These are phyloP conservation scores for Pristionchus mayeri DNA, from an alignment of 2,888 invertebrate genomes.

Conservation along the genomic window DNA sequence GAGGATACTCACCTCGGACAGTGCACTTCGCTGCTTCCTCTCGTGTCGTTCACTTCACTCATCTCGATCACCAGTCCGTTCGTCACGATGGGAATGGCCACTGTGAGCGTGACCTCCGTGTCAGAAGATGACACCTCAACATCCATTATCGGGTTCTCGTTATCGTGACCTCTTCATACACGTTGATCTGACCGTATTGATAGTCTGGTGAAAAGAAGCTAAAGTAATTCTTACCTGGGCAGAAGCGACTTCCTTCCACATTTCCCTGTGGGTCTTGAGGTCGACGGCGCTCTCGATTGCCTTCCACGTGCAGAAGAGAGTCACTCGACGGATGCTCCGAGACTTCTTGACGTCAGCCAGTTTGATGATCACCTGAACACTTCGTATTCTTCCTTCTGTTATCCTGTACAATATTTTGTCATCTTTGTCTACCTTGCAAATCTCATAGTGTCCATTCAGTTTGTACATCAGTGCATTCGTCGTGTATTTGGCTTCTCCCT, in stretches of 20 bases:
- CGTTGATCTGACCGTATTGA: not conserved
- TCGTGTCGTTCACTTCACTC: slow-evolving; percentile 96
- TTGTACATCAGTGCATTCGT: slow-evolving; percentile 98
- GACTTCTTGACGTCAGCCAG: slow-evolving; percentile 95
- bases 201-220: slow-evolving; percentile 78
- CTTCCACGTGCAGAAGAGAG: slow-evolving; percentile 96
- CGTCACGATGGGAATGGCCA: slow-evolving; percentile 87
- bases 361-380: slow-evolving; percentile 86
- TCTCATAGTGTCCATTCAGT: slow-evolving; percentile 93
- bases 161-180: not conserved
- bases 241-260: slow-evolving; percentile 95
- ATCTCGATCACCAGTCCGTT: slow-evolving; percentile 99
- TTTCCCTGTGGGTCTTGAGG: slow-evolving; percentile 85
- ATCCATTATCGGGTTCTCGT: not conserved
- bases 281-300: slow-evolving; percentile 95
- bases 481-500: slow-evolving; percentile 93
- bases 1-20: slow-evolving; percentile 59
- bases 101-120: slow-evolving; percentile 52
- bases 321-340: slow-evolving; percentile 88
- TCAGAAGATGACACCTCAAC: slow-evolving; percentile 22
- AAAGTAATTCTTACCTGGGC: slow-evolving; percentile 83
- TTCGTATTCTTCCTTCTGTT: no score
- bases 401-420: slow-evolving; percentile 76
- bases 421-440: slow-evolving; percentile 78
- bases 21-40: slow-evolving; percentile 84